These are phyloP conservation scores for Drosophila mauritiana DNA, from an alignment of 1,140 invertebrate species.

Conservation along the genomic window DNA sequence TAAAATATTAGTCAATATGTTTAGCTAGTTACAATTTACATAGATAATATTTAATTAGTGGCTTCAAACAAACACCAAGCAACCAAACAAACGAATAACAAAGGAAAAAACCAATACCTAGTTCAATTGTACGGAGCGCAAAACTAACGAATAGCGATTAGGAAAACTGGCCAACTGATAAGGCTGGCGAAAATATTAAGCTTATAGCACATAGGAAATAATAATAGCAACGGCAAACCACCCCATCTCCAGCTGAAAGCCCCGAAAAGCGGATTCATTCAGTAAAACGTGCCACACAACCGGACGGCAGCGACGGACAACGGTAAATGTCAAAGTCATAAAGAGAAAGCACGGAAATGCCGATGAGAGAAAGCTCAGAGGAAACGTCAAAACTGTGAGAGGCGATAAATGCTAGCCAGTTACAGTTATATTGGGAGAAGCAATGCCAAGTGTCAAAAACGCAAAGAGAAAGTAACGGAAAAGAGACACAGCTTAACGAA, in stretches of 20 bases:
- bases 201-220: conserved; percentile 72
- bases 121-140: conserved; percentile 53
- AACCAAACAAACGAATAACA: conserved; percentile 43
- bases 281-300: conserved; percentile 75
- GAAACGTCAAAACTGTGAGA: conserved; percentile 25
- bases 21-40: conserved; percentile 76
- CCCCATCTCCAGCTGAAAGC: conserved; percentile 33
- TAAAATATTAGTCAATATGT: conserved; percentile 69
- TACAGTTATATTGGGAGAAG: not conserved
- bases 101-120: conserved; percentile 61
- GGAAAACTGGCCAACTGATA: conserved; percentile 62
- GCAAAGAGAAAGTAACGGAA: not conserved
- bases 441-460: conserved; percentile 16
- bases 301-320: conserved; percentile 48
- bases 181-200: conserved; percentile 59
- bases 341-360: conserved; percentile 30
- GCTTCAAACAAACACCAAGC: conserved; percentile 75
- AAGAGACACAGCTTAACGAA: not conserved
- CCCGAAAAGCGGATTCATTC: conserved; percentile 69
- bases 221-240: conserved; percentile 38
- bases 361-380: conserved; percentile 19
- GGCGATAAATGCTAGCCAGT: conserved; percentile 6
- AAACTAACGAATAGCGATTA: conserved; percentile 79
- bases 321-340: conserved; percentile 77
- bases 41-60: conserved; percentile 67